Base-by-base conservation (phyloP, 2,113 vertebrate genomes). In the Elachura formosa region DNA sequence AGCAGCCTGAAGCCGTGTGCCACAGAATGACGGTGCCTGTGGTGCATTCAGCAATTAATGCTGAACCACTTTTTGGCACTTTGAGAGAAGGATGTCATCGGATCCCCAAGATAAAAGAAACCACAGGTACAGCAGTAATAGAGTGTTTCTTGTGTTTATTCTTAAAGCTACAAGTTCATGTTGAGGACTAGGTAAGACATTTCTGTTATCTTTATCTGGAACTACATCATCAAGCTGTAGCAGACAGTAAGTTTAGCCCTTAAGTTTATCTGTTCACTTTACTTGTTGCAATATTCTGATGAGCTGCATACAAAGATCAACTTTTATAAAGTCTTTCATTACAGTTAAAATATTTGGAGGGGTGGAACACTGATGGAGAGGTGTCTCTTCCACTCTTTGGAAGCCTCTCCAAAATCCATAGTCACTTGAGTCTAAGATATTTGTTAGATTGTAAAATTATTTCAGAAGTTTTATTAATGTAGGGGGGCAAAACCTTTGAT, bases 41-140 rank as follows among this genome's bases (percentile, higher is more conserved):
- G 31, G 98, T 98, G 97, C 99, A 99, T 77, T 98, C 98, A 91
- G 94, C 98, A 72, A 97, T 99, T 89, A 98, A 98, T 75, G 97
- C 98, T 20, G 99, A 99, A 64, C 98, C 98, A 17, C 88, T 98
- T 36, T 98, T 98, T 5, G 98, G 98, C 89, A 98, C 98, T 54
- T 97, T 98, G 96, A 98, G 98, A 93, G 99, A 99, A 18, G 98
- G 98, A 91, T 98, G 98, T 94, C 99, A 99, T 96, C 98, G 99
- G 90, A 98, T 99, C 94, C 98, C 99, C 97, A 99, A 99, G 98
- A 99, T 99, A 93, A 99, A 99, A 97, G 99, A 99, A 99, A 99
- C 99, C 97, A 99, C 99, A 99, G 99, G 99, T 99, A 99, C 98
- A 98, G 98, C 98, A 98, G 91, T 95, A 98, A 96, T 91, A 95